Conservation (phyloP, 1,140 invertebrate species). For the Temnothorax curvispinosus region DNA sequence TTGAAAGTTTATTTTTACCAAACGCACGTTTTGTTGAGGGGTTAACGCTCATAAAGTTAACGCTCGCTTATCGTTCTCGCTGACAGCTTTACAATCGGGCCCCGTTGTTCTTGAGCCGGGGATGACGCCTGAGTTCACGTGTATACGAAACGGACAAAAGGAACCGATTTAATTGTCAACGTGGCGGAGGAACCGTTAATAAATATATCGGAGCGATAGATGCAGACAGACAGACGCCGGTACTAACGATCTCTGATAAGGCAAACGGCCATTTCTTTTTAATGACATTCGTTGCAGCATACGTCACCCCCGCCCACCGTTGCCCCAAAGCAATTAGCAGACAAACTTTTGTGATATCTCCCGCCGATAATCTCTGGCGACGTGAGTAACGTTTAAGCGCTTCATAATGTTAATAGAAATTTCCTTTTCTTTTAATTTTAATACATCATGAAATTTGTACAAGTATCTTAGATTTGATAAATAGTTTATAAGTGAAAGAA, state of each 20-base stretch:
- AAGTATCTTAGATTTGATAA: neutral
- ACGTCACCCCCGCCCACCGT: constrained; percentile 20
- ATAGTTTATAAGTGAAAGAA: neutral
- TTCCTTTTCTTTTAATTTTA: neutral
- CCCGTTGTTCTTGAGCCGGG: neutral
- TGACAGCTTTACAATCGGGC: constrained; percentile 64
- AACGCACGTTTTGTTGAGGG: constrained; percentile 41
- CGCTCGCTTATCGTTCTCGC: constrained; percentile 53
- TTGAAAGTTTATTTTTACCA: constrained; percentile 44
- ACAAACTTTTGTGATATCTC: constrained; percentile 46
- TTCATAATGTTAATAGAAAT: neutral
- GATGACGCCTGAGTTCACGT: neutral
- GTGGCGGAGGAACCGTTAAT: constrained; percentile 22
- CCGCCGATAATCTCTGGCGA: constrained; percentile 38
- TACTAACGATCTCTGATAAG: constrained; percentile 68
- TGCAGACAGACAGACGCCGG: neutral
- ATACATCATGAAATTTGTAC: neutral
- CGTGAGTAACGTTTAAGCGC: neutral
- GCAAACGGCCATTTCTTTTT: constrained; percentile 53
- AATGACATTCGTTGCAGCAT: constrained; percentile 59
- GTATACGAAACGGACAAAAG: constrained; percentile 26
- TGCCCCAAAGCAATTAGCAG: constrained; percentile 61
- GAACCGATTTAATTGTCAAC: constrained; percentile 66
- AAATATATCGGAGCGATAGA: constrained; percentile 51
- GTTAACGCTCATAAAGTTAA: constrained; percentile 54